Evolutionary conservation across 1,140 invertebrate genomes (phyloP), one percentile per base, ranked within the genome.

Genomic region (Drosophila novamexicana): DNA sequence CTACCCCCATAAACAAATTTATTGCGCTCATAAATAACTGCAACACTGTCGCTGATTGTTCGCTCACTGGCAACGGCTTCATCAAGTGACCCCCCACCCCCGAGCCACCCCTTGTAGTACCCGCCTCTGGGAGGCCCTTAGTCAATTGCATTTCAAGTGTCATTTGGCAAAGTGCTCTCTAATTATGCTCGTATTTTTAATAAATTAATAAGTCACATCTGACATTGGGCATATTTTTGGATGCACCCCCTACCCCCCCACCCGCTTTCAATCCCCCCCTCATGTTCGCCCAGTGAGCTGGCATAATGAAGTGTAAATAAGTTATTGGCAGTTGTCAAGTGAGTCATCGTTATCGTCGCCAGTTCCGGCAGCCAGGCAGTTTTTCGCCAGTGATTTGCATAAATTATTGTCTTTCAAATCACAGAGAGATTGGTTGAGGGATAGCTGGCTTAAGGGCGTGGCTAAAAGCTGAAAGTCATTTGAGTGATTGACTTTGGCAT

Each of bases 1-100:
- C 47, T 50, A 75, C 74, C 72, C 79, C 75, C 83, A 83, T 88
- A 88, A 88, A 91, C 81, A 84, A 91, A 91, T 91, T 91, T 91
- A 91, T 91, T 86, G 83, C 75, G 70, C 88, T 83, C 88, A 91
- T 91, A 91, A 91, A 91, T 89, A 89, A 89, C 80, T 89, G 84
- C 84, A 89, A 89, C 84, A 89, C 77, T 84, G 84, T 76, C 80
- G 84, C 77, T 89, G 84, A 89, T 89, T 84, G 80, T 89, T 78
- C 84, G 53, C 65, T 78, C 77, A 79, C 79, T 67, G 83, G 72
- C 76, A 82, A 81, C 64, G 62, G 57, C 78, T 82, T 76, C 52
- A 75, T 76, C 39, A 49, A 74, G 29, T 61, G 39, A 18, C 2
- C 7, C 47, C 14, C 12, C 18, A 0, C 5, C 34, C 5, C 34